Percentiles rank a stretch among this genome's conserved stretches.
phyloP scores from a whole-genome alignment of 2,113 vertebrate genomes.

The Sitta europaea region DNA sequence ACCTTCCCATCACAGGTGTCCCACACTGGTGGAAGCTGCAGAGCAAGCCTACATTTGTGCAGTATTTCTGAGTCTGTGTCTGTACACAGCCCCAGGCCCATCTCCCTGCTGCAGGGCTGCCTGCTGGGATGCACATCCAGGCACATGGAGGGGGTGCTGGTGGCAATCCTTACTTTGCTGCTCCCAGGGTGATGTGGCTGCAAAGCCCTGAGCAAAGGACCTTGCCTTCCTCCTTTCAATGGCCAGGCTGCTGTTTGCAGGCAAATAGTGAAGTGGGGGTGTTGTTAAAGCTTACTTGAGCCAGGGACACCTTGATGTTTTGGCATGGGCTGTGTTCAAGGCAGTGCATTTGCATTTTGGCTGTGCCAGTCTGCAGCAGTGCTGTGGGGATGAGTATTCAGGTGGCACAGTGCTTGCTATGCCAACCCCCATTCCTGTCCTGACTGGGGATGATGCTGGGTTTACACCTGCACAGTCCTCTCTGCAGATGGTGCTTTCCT shows the following conservation, averaged over 20 bases:
- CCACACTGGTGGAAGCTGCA: not conserved
- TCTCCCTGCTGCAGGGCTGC: not conserved
- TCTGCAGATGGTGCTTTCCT: not conserved
- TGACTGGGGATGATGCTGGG: not conserved
- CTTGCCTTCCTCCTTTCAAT: not conserved
- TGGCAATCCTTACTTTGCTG: not conserved
- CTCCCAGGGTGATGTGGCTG: not conserved
- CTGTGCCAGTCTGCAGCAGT: not conserved
- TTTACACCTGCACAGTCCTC: not conserved
- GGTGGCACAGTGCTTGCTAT: not conserved
- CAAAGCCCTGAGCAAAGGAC: not conserved
- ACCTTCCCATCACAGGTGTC: not conserved
- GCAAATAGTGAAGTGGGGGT: not conserved
- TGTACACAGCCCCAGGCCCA: not conserved
- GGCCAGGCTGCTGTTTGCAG: not conserved
- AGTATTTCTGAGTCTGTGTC: accelerated
- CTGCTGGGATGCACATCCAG: not conserved
- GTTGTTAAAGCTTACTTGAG: not conserved
- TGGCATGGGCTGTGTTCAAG: not conserved
- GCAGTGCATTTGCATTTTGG: not conserved
- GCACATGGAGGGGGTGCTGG: accelerated
- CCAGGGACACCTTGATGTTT: not conserved
- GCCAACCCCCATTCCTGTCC: not conserved
- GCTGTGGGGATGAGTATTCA: not conserved
- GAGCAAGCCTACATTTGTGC: not conserved